Conservation (phyloP, 2,113 vertebrate species). For the Odocoileus virginianus region DNA sequence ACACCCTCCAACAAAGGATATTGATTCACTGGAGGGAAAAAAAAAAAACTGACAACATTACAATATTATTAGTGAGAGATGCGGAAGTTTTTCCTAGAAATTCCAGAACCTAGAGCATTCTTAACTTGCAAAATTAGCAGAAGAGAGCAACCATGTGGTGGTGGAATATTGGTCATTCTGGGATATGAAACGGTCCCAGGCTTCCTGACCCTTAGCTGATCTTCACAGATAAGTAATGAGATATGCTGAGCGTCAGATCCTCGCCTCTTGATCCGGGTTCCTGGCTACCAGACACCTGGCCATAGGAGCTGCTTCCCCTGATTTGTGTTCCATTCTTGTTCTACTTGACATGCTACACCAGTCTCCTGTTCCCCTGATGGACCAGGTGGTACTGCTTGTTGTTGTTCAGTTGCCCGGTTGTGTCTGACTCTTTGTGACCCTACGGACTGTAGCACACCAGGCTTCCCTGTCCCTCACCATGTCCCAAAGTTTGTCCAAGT, state of each 20-base stretch:
- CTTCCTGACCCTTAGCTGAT: not conserved
- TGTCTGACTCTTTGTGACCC: not conserved
- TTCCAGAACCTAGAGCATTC: not conserved
- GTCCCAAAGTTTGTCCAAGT: not conserved
- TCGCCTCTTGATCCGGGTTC: not conserved
- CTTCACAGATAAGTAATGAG: not conserved
- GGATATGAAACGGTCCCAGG: too few species aligned
- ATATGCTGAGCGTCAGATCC: not conserved
- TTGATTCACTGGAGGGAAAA: accelerated
- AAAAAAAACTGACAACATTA: not conserved
- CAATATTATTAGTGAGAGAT: not conserved
- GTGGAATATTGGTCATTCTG: not conserved
- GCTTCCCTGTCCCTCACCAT: not conserved
- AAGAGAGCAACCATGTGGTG: not conserved
- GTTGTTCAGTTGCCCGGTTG: not conserved
- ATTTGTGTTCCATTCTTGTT: accelerated
- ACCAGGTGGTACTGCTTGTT: not conserved
- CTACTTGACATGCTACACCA: not conserved
- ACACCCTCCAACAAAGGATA: not conserved
- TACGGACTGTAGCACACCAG: not conserved
- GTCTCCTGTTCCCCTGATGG: not conserved
- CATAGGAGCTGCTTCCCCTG: not conserved
- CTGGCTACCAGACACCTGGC: not conserved
- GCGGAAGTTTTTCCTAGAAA: not conserved
- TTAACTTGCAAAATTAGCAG: not conserved